Evolutionary conservation across 2,888 invertebrate genomes (phyloP).

Genomic region (Lottia gigantea): DNA sequence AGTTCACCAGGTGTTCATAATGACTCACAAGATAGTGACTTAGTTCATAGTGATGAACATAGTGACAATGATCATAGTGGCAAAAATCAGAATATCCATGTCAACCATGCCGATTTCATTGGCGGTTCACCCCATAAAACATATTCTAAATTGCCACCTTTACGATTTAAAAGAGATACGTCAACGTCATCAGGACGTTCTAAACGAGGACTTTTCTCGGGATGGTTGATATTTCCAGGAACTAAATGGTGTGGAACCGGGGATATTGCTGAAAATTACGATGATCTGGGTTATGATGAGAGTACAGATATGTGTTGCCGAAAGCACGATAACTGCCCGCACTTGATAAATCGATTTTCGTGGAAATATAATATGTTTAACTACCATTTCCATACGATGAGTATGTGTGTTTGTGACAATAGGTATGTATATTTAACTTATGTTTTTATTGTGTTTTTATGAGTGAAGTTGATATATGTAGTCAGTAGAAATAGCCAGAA

Average conservation of each 20-base stretch:
- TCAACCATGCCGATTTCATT: too few species aligned
- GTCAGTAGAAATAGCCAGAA: not conserved
- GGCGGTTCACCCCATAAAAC: not conserved
- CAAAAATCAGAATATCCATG: too few species aligned
- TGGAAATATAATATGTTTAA: conserved; percentile 42
- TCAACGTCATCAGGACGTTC: conserved; percentile 13
- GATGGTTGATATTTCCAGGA: conserved; percentile 41
- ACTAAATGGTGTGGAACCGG: conserved; percentile 52
- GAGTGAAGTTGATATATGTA: not conserved
- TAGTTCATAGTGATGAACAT: not conserved
- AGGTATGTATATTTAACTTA: conserved; percentile 32
- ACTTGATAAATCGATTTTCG: conserved; percentile 37
- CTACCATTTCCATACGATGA: conserved; percentile 40
- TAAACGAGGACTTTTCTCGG: conserved; percentile 32
- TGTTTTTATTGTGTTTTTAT: not conserved
- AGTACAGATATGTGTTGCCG: conserved; percentile 48
- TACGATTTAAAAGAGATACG: not conserved
- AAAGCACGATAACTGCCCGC: conserved; percentile 43
- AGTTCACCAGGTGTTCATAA: not conserved
- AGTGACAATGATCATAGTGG: too few species aligned
- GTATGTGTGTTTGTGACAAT: conserved; percentile 44
- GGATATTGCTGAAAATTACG: conserved; percentile 37
- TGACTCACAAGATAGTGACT: not conserved
- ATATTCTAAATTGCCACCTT: not conserved
- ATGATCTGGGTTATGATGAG: conserved; percentile 41